phyloP scores from a whole-genome alignment of 2,113 vertebrate genomes.

The Cromileptes altivelis region DNA sequence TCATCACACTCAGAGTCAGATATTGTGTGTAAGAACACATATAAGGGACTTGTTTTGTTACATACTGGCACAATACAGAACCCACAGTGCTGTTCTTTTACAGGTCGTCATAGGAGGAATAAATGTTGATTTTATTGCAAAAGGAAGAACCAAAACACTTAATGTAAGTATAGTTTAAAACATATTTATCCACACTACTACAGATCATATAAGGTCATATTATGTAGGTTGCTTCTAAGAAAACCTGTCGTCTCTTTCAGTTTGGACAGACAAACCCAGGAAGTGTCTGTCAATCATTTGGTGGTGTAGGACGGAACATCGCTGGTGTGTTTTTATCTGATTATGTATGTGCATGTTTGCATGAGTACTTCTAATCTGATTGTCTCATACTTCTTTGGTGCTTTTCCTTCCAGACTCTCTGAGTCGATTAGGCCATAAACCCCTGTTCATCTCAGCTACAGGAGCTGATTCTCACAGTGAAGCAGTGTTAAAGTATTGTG shows the following conservation, averaged over 20 bases:
- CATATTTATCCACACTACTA: not conserved
- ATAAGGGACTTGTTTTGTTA: not conserved
- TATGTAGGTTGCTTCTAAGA: slow-evolving; percentile 13
- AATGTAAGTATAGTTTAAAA: slow-evolving; percentile 76
- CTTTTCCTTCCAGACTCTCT: slow-evolving; percentile 85
- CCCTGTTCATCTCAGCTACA: slow-evolving; percentile 89
- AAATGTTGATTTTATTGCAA: slow-evolving; percentile 92
- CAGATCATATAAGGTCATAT: not conserved
- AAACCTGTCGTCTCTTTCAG: slow-evolving; percentile 75
- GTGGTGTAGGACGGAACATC: slow-evolving; percentile 92
- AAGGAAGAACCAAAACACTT: slow-evolving; percentile 84
- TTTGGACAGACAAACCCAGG: slow-evolving; percentile 90
- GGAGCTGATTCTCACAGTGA: slow-evolving; percentile 89
- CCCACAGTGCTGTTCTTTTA: slow-evolving; percentile 30
- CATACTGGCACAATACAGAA: not conserved
- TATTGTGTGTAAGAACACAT: slow-evolving; percentile 70
- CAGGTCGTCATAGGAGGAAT: slow-evolving; percentile 93
- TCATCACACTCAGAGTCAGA: slow-evolving; percentile 36
- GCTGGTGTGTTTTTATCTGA: slow-evolving; percentile 83
- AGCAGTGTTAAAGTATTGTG: slow-evolving; percentile 86
- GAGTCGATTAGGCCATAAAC: slow-evolving; percentile 86
- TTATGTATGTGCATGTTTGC: not conserved
- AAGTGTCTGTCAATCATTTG: slow-evolving; percentile 88
- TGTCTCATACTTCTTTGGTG: not conserved
- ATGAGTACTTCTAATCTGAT: not conserved